These are phyloP conservation scores for Gadus chalcogrammus DNA, from an alignment of 2,113 vertebrate genomes.

Conservation along the genomic window DNA sequence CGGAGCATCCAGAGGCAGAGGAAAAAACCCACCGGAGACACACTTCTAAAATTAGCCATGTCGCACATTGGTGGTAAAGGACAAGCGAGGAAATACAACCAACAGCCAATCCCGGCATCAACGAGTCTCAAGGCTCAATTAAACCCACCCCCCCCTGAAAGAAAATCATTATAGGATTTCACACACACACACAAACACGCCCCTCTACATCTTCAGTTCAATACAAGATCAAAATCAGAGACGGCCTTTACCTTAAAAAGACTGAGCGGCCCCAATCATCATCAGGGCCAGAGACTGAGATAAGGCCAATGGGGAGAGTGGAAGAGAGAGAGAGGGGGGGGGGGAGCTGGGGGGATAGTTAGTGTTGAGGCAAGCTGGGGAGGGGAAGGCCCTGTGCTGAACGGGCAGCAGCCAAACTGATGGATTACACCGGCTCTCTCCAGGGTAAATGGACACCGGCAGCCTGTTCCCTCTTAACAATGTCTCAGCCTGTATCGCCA, in stretches of 20 bases:
- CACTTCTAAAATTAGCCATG: conserved; percentile 58
- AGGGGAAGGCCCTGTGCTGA: conserved; percentile 42
- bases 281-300: background rate
- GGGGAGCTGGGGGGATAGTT: conserved; percentile 38
- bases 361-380: conserved; percentile 50
- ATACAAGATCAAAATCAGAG: conserved; percentile 7
- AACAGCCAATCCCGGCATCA: background rate
- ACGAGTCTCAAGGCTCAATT: too few species aligned
- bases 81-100: conserved; percentile 42
- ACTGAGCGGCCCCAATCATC: background rate
- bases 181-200: too few species aligned
- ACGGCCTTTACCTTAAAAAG: conserved; percentile 30
- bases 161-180: too few species aligned
- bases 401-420: conserved; percentile 66
- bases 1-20: conserved; percentile 11
- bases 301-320: background rate
- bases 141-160: too few species aligned
- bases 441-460: conserved; percentile 69
- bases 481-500: conserved; percentile 68
- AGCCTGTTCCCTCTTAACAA: conserved; percentile 61
- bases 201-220: too few species aligned
- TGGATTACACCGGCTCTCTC: conserved; percentile 70
- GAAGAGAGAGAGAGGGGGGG: conserved; percentile 5
- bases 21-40: background rate
- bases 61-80: conserved; percentile 24